Evolutionary conservation across 2,797 vertebrate genomes (phyloP), one percentile per base, ranked within the genome.

Genomic region (Cynopterus sphinx): DNA sequence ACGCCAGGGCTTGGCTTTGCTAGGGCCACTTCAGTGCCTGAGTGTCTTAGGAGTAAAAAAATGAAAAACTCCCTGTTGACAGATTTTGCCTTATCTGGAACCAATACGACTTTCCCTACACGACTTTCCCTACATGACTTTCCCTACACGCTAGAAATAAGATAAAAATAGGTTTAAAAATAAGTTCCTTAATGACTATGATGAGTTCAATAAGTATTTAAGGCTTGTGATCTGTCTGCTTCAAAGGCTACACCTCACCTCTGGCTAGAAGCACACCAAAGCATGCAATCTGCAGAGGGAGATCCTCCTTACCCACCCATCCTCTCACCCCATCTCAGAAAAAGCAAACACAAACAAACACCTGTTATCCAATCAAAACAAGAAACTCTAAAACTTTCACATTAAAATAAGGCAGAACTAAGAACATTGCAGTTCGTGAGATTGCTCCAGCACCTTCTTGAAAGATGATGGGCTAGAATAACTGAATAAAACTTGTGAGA

Each of bases 321-420:
- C 33, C n/a, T 33, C 15, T 19, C 31, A 43, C 13, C 22, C 17
- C 33, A 21, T 31, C 39, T 33, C 1, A 24, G 28, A n/a, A 43
- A 36, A 68, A 90, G n/a, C 36, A 84, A 51, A 68, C 4, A 67
- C 91, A 97, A 94, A 57, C 49, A 85, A 97, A 94, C 0, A 0
- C 74, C 43, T 74, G 78, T 83, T 84, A 71, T 87, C 55, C 79
- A 65, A 83, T 43, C 15, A 36, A 93, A 92, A 71, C 82, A 90
- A 94, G 57, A 49, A 75, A 68, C 11, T 2, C 88, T 95, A 11
- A 55, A 92, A 73, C 24, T 81, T 3, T 13, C 70, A 91, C 77
- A 21, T 90, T 71, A 73, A 75, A 75, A 84, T 26, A 21, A 74
- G 63, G 87, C 59, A 39, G 92, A 71, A 85, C 21, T 16, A 90